These are phyloP conservation scores for Pipa parva DNA, from an alignment of 2,113 vertebrate genomes.

Conservation along the genomic window DNA sequence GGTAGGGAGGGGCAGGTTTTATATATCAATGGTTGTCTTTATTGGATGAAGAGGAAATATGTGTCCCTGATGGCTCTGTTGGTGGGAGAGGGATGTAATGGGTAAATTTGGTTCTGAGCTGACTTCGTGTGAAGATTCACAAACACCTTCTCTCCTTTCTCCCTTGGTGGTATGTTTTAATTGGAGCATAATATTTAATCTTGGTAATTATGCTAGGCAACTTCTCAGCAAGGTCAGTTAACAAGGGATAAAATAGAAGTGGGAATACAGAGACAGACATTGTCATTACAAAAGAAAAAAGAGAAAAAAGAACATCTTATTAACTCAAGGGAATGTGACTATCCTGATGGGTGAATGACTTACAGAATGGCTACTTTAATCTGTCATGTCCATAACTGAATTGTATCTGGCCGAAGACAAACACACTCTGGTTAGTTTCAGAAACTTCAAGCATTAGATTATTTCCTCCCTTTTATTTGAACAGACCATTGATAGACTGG, in stretches of 20 bases:
- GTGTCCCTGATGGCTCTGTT: constrained; percentile 6
- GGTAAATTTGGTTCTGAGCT: constrained; percentile 2
- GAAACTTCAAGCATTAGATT: too few species aligned
- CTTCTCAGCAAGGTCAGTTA: constrained; percentile 27
- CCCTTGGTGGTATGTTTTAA: constrained; percentile 46
- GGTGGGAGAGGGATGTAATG: constrained; percentile 1
- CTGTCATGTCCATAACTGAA: not conserved
- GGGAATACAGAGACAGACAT: constrained; percentile 2
- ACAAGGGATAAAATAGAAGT: constrained; percentile 16
- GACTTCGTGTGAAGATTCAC: constrained; percentile 24
- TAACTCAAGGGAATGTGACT: constrained; percentile 4
- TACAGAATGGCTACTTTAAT: not conserved
- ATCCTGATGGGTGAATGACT: not conserved
- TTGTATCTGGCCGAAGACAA: not conserved
- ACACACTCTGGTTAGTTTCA: too few species aligned
- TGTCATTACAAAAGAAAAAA: constrained; percentile 43
- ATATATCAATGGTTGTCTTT: not conserved
- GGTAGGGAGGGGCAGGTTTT: not conserved
- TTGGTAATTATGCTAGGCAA: constrained; percentile 27
- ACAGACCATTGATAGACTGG: too few species aligned
- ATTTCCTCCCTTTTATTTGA: too few species aligned
- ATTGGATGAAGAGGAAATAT: not conserved
- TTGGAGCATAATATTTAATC: constrained; percentile 29
- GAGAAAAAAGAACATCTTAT: constrained; percentile 17
- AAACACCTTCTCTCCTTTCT: constrained; percentile 7